Base-by-base conservation (phyloP, 2,113 vertebrate species). In the Notarius lentiginosus region DNA sequence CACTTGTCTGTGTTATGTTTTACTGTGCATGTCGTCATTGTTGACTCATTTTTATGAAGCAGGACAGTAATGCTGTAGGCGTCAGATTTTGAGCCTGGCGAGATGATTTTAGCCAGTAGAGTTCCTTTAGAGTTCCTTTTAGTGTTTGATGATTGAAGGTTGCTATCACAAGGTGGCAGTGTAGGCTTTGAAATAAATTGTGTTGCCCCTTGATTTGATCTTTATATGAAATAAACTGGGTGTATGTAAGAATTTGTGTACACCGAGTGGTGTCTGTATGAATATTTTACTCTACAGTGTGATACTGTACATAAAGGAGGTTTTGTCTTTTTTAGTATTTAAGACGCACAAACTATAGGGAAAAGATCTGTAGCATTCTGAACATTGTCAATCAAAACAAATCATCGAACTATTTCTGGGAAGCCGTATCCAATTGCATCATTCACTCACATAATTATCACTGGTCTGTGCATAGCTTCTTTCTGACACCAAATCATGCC, bases 111-210 rank as follows among this genome's bases (percentile, higher is more conserved):
- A 3, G 12, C 24, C 49, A 2, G 24, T 24, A n/a, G 76, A 56
- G 53, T 3, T 17, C 6, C 7, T 56, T 77, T 15, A n/a, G 10
- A 0, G 10, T 53, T 53, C 5, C 51, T 77, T 77, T 55, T 55
- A 17, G 76, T 3, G 0, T 58, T 30, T 34, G 8, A 30, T 53
- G 17, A 63, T 7, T 75, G 34, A 14, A n/a, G 6, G n/a, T 60
- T 12, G 15, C 17, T 34, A 61, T 89, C 95, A 94, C 85, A 79
- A 93, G 94, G 86, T 91, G 94, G 92, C 92, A 80, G 56, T 88
- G 81, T 84, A 53, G 87, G 86, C 79, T 90, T 81, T 72, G 1
- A 79, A 12, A 84, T 79, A 88, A 70, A 34, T 55, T 55, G 47
- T 76, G 17, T 3, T n/a, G 2, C 24, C 49, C 5, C 14, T 27